Evolutionary conservation across 2,888 invertebrate species (phyloP), one percentile per base, ranked within the genome.

Genomic region (Erebia ligea): DNA sequence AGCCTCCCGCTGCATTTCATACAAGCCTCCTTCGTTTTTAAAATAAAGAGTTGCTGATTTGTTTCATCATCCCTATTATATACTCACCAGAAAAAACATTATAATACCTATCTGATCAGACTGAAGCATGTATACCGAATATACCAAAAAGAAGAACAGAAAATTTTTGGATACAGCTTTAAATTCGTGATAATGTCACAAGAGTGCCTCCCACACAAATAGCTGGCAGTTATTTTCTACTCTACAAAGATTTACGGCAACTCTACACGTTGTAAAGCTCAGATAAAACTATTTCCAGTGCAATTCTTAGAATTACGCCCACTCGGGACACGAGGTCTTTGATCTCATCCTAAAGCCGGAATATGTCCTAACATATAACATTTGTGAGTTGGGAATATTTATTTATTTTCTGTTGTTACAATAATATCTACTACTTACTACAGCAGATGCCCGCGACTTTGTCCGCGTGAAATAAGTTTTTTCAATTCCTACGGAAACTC

Each of bases 211-310:
- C 17, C 52, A 54, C 34, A 52, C 17, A 64, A n/a, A 52, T 11
- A 17, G 1, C 34, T 34, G 25, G 15, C 11, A 1, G 25, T 34
- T 52, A 48, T 25, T 63, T 63, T 48, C 34, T 54, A 8, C 13
- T 34, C 48, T 21, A 61, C 42, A 61, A 40, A 40, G 40, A 54
- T 64, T 64, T 54, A 64, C 25, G n/a, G 17, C 13, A 8, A 64
- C 50, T 64, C 64, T 34, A 6, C 50, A 54, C 64, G 64, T 21
- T 64, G 64, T 64, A 54, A 64, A 52, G 54, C 52, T 64, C 34
- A 19, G 52, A 17, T 54, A 17, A 54, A 17, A 54, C 64, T 64
- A 40, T 64, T 54, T 17, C 52, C 19, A 54, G 34, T 64, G 54
- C 50, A 64, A 19, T 64, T 64, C 64, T 34, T 13, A 40, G 40